A percentile compares a stretch with the other conserved stretches of the same genome.
Conservation (phyloP, 2,113 vertebrate species). For the Saimiri boliviensis region DNA sequence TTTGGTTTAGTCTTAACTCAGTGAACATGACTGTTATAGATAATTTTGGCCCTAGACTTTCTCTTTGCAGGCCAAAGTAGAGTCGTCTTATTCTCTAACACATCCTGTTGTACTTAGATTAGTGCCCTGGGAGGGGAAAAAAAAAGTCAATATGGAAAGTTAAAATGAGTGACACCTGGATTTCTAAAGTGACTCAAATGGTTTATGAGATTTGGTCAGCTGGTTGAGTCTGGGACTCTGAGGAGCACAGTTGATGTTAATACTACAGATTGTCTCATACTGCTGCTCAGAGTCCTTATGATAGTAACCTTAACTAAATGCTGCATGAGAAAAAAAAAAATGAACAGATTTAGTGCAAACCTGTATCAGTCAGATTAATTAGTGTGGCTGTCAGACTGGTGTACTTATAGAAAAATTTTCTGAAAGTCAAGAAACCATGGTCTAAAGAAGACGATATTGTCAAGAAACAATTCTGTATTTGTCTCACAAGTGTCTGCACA, state of each 20-base stretch:
- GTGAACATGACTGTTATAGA: neutral
- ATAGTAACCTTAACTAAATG: neutral
- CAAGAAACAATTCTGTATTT: neutral
- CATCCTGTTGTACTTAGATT: neutral
- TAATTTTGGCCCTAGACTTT: neutral
- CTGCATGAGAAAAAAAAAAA: neutral
- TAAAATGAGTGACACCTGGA: neutral
- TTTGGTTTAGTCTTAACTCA: neutral
- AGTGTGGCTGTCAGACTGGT: neutral
- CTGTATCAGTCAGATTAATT: neutral
- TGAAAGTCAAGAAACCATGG: neutral
- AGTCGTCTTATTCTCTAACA: neutral
- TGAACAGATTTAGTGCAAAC: neutral
- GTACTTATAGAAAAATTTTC: neutral
- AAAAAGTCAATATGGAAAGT: neutral
- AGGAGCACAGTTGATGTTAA: neutral
- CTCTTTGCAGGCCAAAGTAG: neutral
- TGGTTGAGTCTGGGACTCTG: neutral
- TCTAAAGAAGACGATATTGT: neutral
- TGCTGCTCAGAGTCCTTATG: neutral
- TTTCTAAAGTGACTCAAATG: neutral
- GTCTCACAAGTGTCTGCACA: neutral
- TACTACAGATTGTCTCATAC: neutral
- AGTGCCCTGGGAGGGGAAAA: neutral
- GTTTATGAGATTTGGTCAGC: neutral